These are phyloP conservation scores for Xenopus borealis DNA, from an alignment of 2,113 vertebrate genomes.

Conservation along the genomic window DNA sequence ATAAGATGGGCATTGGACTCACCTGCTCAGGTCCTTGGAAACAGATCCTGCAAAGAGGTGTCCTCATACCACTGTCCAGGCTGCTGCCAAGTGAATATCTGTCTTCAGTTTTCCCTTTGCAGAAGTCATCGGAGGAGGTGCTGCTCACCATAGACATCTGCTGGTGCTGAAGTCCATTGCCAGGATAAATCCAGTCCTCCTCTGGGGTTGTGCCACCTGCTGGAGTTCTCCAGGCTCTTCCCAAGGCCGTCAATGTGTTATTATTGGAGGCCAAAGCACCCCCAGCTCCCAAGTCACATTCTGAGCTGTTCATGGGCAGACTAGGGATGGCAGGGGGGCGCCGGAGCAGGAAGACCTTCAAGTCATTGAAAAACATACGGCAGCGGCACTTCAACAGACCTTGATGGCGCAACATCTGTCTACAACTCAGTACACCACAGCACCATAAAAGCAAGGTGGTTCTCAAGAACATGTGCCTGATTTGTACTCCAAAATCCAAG, in stretches of 20 bases:
- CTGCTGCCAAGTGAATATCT: conserved; percentile 83
- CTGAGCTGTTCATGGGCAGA: conserved; percentile 80
- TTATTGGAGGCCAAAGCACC: conserved; percentile 69
- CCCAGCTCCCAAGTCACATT: conserved; percentile 55
- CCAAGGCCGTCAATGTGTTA: conserved; percentile 70
- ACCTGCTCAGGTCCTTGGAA: conserved; percentile 97
- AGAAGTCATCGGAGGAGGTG: conserved; percentile 85
- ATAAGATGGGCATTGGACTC: conserved; percentile 50
- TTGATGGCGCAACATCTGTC: conserved; percentile 84
- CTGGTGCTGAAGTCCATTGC: conserved; percentile 49
- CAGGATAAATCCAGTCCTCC: conserved; percentile 76
- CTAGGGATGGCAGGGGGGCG: conserved; percentile 72
- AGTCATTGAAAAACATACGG: conserved; percentile 93
- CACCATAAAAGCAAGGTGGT: conserved; percentile 60
- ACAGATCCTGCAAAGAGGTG: conserved; percentile 95
- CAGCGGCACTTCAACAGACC: conserved; percentile 96
- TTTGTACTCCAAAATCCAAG: conserved; percentile 35
- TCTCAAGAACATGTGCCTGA: conserved; percentile 38
- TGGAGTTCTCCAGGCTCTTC: conserved; percentile 65
- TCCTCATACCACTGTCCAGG: conserved; percentile 89
- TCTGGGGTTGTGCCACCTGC: conserved; percentile 62
- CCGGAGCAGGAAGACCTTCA: conserved; percentile 91
- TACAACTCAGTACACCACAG: conserved; percentile 67
- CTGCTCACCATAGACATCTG: conserved; percentile 77
- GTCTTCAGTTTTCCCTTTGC: conserved; percentile 87